These are phyloP conservation scores for Pseudomyrmex pallidus DNA, from an alignment of 1,140 invertebrate genomes.

Conservation along the genomic window DNA sequence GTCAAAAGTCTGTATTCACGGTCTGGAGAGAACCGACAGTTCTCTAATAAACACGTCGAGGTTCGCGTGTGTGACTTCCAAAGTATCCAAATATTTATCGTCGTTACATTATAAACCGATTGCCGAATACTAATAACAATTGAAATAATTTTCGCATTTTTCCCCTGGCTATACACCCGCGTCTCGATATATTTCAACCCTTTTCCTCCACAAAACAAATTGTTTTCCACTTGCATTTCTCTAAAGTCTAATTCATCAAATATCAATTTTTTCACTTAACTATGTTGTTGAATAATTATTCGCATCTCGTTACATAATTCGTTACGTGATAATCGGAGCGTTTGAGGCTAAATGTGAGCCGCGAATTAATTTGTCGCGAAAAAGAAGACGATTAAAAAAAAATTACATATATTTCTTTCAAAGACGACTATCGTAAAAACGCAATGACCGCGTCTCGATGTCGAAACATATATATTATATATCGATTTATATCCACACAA, in stretches of 20 bases:
- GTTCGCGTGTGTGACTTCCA: background rate
- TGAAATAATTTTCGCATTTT: too few relatives aligned
- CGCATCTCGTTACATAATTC: background rate
- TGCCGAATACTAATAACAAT: too few relatives aligned
- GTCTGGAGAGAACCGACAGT: background rate
- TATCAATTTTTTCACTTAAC: background rate
- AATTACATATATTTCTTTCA: background rate
- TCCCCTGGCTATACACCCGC: too few relatives aligned
- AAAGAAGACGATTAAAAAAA: background rate
- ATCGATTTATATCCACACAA: slow-evolving; percentile 37
- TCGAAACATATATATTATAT: background rate
- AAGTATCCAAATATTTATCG: too few relatives aligned
- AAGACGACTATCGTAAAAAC: background rate
- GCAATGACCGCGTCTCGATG: too few relatives aligned
- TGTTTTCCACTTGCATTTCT: too few relatives aligned
- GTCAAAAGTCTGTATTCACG: slow-evolving; percentile 24
- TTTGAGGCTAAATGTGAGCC: too few relatives aligned
- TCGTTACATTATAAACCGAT: too few relatives aligned
- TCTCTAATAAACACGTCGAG: background rate
- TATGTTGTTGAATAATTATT: background rate
- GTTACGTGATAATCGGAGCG: background rate
- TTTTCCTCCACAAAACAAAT: too few relatives aligned
- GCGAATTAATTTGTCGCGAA: too few relatives aligned
- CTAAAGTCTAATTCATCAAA: background rate
- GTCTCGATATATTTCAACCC: too few relatives aligned